Evolutionary conservation across 2,797 vertebrate genomes (phyloP).

Genomic region (Mus spretus): DNA sequence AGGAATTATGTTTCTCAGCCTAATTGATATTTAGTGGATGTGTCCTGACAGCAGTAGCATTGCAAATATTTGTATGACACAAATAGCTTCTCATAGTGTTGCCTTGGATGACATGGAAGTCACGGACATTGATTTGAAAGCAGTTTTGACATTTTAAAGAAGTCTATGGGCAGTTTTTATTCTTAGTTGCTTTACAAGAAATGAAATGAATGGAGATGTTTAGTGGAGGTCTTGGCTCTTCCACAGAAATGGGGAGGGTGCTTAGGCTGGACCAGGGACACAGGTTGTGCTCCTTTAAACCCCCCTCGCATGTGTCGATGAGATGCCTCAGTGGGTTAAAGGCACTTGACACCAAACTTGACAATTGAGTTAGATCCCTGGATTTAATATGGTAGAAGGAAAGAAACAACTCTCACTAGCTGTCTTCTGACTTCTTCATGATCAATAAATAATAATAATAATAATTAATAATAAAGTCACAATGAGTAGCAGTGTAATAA

Average conservation of each 20-base stretch:
- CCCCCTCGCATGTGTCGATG: background rate
- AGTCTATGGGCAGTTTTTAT: background rate
- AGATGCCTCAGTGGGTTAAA: too few species aligned
- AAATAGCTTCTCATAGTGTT: background rate
- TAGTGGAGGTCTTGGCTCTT: too few species aligned
- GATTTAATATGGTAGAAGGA: background rate
- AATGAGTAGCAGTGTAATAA: too few species aligned
- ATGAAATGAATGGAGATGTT: background rate
- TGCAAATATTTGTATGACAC: background rate
- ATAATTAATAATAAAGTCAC: too few species aligned
- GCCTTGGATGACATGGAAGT: rapidly evolving
- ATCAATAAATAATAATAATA: too few species aligned
- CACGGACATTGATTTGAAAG: background rate
- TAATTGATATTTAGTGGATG: background rate
- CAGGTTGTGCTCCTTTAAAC: background rate
- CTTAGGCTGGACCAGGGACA: too few species aligned
- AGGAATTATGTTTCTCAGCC: slow-evolving; percentile 37
- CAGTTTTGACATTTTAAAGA: background rate
- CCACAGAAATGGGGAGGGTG: rapidly evolving
- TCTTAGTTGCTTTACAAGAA: background rate
- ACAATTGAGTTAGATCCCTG: background rate
- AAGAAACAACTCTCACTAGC: too few species aligned
- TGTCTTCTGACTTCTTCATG: background rate
- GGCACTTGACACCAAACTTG: background rate
- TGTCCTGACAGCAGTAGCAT: background rate